A percentile compares a stretch with the other conserved stretches of the same genome.
These are phyloP conservation scores for Tubulanus polymorphus DNA, from an alignment of 2,888 invertebrate genomes.

Conservation along the genomic window DNA sequence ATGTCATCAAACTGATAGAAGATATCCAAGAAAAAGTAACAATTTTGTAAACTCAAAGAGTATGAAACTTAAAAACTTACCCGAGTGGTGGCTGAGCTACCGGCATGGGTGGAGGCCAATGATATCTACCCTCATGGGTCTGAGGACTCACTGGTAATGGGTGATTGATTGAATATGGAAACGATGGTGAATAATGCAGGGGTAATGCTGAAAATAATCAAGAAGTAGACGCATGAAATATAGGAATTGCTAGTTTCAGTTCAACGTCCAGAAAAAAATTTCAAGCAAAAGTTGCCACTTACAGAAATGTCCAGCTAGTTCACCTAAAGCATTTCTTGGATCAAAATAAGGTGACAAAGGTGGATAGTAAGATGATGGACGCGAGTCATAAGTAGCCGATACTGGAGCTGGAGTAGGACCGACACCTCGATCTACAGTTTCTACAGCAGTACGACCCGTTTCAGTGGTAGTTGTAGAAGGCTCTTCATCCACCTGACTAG, in stretches of 20 bases:
- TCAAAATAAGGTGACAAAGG: constrained; percentile 19
- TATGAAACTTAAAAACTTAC: constrained; percentile 38
- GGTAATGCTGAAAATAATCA: constrained; percentile 20
- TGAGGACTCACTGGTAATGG: constrained; percentile 63
- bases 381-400: constrained; percentile 20
- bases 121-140: constrained; percentile 57
- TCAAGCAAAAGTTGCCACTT: too few species aligned
- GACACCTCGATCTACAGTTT: constrained; percentile 47
- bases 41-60: too few species aligned
- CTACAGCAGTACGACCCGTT: constrained; percentile 27
- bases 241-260: too few species aligned
- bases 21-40: too few species aligned
- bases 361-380: constrained; percentile 25
- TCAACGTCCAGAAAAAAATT: background rate
- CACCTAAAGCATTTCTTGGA: constrained; percentile 34
- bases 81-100: constrained; percentile 51
- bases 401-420: constrained; percentile 48
- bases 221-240: background rate
- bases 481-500: background rate
- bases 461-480: background rate
- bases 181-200: constrained; percentile 29
- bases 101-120: constrained; percentile 51
- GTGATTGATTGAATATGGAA: constrained; percentile 56
- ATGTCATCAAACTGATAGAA: too few species aligned
- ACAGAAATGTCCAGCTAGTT: constrained; percentile 12